phyloP scores from a whole-genome alignment of 2,888 invertebrate species.

The Fabriciana adippe region DNA sequence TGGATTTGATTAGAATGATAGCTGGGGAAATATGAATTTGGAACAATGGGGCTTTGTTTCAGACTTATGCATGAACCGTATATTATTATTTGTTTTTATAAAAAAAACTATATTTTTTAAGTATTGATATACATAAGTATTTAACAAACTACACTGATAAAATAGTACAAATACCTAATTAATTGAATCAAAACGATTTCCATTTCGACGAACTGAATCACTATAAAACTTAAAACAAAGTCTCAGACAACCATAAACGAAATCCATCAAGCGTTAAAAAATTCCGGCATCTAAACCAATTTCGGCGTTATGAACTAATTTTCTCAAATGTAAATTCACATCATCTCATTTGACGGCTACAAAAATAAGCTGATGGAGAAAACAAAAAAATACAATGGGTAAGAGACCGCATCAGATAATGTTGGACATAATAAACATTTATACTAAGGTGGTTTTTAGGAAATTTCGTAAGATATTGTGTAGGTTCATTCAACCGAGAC shows the following conservation, averaged over 20 bases:
- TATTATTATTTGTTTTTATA: slow-evolving; percentile 22
- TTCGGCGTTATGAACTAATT: slow-evolving; percentile 42
- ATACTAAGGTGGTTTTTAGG: slow-evolving; percentile 74
- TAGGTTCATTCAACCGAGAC: slow-evolving; percentile 75
- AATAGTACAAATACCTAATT: not conserved
- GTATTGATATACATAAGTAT: no score
- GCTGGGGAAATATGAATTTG: slow-evolving; percentile 45
- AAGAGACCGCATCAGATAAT: slow-evolving; percentile 63
- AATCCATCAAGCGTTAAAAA: slow-evolving; percentile 40
- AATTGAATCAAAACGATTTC: not conserved
- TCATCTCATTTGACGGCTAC: slow-evolving; percentile 44
- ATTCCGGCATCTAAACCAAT: slow-evolving; percentile 37
- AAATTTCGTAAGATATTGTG: slow-evolving; percentile 81
- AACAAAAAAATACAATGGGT: slow-evolving; percentile 65
- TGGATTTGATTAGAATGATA: slow-evolving; percentile 51
- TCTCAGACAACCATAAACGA: slow-evolving; percentile 37
- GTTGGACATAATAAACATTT: slow-evolving; percentile 69
- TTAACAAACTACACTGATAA: no score
- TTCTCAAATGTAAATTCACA: slow-evolving; percentile 46
- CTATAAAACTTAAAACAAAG: slow-evolving; percentile 27
- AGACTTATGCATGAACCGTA: slow-evolving; percentile 16
- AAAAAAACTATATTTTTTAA: not conserved
- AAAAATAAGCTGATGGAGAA: slow-evolving; percentile 44
- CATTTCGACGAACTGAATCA: slow-evolving; percentile 2
- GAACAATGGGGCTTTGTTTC: slow-evolving; percentile 40